Conservation (phyloP, 1,140 invertebrate species). For the Panulirus ornatus region DNA sequence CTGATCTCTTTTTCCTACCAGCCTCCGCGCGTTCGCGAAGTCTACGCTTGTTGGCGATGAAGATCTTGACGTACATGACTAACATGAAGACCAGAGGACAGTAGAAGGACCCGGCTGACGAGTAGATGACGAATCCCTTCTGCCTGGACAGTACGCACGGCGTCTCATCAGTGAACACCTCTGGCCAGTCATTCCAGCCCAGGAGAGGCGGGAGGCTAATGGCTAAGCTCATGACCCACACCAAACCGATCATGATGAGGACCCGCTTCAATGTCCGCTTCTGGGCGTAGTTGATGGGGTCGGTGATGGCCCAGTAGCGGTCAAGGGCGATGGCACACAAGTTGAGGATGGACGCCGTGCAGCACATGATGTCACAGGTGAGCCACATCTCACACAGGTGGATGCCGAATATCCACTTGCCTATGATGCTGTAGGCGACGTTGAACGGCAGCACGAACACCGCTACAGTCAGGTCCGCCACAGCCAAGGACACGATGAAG, state of each 20-base stretch:
- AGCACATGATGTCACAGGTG: conserved; percentile 96
- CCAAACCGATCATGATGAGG: conserved; percentile 91
- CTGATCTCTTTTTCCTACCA: not conserved
- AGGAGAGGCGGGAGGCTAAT: conserved; percentile 97
- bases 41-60: conserved; percentile 90
- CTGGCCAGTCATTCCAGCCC: conserved; percentile 98
- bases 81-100: conserved; percentile 96
- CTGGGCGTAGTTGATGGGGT: conserved; percentile 97
- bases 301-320: conserved; percentile 96
- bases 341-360: conserved; percentile 97
- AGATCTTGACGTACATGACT: conserved; percentile 96
- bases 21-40: conserved; percentile 78
- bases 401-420: conserved; percentile 93
- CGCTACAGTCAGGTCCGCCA: conserved; percentile 97
- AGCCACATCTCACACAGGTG: conserved; percentile 97
- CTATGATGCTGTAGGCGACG: conserved; percentile 93
- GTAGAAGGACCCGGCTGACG: conserved; percentile 95
- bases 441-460: conserved; percentile 97
- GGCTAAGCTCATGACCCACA: conserved; percentile 89
- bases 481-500: conserved; percentile 97
- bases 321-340: conserved; percentile 96
- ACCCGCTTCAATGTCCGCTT: conserved; percentile 95
- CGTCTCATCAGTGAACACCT: conserved; percentile 84
- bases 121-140: conserved; percentile 95
- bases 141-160: conserved; percentile 86